A percentile compares a stretch with the other conserved stretches of the same genome.
Conservation (phyloP, 2,113 vertebrate species). For the Beaufortia kweichowensis region DNA sequence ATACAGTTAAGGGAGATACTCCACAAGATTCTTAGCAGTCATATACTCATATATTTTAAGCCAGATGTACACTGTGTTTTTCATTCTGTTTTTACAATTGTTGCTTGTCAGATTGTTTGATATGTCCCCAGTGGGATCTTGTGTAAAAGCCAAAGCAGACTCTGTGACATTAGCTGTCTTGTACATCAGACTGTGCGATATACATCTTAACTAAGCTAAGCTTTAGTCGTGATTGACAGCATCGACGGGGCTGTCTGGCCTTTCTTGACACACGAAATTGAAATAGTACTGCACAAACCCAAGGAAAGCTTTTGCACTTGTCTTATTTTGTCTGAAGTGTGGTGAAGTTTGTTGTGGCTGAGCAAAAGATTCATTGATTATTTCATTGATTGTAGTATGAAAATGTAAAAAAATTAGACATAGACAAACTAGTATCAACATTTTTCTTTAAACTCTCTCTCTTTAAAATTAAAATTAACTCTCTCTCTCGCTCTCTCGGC, state of each 20-base stretch:
- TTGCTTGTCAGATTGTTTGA: slow-evolving; percentile 6
- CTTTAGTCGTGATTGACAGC: not conserved
- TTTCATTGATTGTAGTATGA: too few species aligned
- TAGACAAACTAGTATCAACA: too few species aligned
- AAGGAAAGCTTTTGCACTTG: not conserved
- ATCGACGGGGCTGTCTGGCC: not conserved
- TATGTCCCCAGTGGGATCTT: not conserved
- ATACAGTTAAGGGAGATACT: not conserved
- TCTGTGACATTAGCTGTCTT: slow-evolving; percentile 1
- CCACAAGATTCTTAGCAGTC: too few species aligned
- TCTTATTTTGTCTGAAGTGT: not conserved
- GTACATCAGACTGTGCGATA: not conserved
- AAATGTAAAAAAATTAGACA: too few species aligned
- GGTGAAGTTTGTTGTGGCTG: too few species aligned
- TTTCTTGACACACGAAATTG: not conserved
- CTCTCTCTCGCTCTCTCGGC: too few species aligned
- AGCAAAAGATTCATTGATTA: too few species aligned
- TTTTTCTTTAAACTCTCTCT: too few species aligned
- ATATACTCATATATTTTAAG: too few species aligned
- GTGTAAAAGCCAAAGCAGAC: not conserved
- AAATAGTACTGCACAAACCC: not conserved
- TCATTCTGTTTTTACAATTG: not conserved
- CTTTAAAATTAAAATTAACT: too few species aligned
- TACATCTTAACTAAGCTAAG: slow-evolving; percentile 4
- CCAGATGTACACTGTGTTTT: too few species aligned